Base-by-base conservation (phyloP, 2,113 vertebrate genomes). In the Ailuropoda melanoleuca region DNA sequence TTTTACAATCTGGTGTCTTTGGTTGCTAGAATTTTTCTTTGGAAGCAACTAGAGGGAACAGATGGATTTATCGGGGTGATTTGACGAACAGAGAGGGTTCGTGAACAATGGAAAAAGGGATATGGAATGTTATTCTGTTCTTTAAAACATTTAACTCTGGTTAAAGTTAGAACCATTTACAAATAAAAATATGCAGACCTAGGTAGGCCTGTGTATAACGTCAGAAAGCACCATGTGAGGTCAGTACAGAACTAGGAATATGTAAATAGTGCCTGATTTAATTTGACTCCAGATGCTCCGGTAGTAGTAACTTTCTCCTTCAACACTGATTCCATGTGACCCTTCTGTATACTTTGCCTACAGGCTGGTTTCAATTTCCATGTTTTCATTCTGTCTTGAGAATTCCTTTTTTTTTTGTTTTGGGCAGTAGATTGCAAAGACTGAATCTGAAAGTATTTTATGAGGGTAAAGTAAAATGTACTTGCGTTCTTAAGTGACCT, bases 101-200 rank as follows among this genome's bases (percentile, higher is more conserved):
- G 2, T 89, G 92, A 98, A 97, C 96, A 98, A 98, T 97, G 86
- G 93, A 64, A 56, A 95, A 93, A 95, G 24, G n/a, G 81, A n/a
- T 94, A 60, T 81, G 62, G 83, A 78, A 81, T 94, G 86, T 60
- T 97, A 8, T 31, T 93, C n/a, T 66, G 0, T 91, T 88, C 37
- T 96, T 91, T 86, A 64, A 72, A 93, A 86, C 26, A 46, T 90
- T 93, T 93, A 84, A 80, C 50, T 92, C 94, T 80, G 37, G 11
- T 53, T 80, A 82, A n/a, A 81, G 77, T 23, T 95, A 84, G n/a
- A 93, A 39, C 74, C n/a, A 6, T 93, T 58, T 72, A 78, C 81
- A 78, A 78, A 89, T 50, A 82, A 34, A 83, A 50, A 55, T 77
- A 48, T 70, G 56, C 50, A 96, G 87, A 80, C 29, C 12, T 56